A percentile compares a stretch with the other conserved stretches of the same genome.
These are phyloP conservation scores for Schrankia costaestrigalis DNA, from an alignment of 2,888 invertebrate species.

Conservation along the genomic window DNA sequence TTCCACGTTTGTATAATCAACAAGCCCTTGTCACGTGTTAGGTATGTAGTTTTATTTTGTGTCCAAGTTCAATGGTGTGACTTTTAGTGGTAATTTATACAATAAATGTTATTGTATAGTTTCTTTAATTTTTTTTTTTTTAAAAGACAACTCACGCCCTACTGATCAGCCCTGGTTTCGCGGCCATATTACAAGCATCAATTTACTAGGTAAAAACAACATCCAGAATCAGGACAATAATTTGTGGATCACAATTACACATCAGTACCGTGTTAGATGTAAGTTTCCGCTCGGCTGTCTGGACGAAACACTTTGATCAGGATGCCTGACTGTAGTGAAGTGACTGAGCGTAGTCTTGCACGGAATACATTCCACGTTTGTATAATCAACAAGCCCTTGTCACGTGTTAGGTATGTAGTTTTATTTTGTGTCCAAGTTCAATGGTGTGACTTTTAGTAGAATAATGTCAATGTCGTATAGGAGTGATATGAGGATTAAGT, in stretches of 20 bases:
- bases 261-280: slow-evolving; percentile 25
- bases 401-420: slow-evolving; percentile 3
- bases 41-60: slow-evolving; percentile 15
- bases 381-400: slow-evolving; percentile 28
- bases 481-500: too few relatives aligned
- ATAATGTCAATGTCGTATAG: too few relatives aligned
- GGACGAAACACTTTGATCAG: slow-evolving; percentile 30
- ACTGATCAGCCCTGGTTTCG: too few relatives aligned
- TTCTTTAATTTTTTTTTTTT: too few relatives aligned
- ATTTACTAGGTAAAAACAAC: too few relatives aligned
- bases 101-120: too few relatives aligned
- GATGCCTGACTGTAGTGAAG: slow-evolving; percentile 22
- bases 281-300: slow-evolving; percentile 14
- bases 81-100: neutral
- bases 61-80: neutral
- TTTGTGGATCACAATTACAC: too few relatives aligned
- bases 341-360: slow-evolving; percentile 16
- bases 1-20: slow-evolving; percentile 32
- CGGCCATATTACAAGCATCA: too few relatives aligned
- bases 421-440: slow-evolving; percentile 11
- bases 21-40: slow-evolving; percentile 6
- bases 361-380: slow-evolving; percentile 19
- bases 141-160: too few relatives aligned
- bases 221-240: too few relatives aligned
- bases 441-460: neutral